Percentiles rank a stretch among this genome's conserved stretches.
Evolutionary conservation across 2,888 invertebrate genomes (phyloP).

Genomic region (Imbricaverruca yamaguchii): DNA sequence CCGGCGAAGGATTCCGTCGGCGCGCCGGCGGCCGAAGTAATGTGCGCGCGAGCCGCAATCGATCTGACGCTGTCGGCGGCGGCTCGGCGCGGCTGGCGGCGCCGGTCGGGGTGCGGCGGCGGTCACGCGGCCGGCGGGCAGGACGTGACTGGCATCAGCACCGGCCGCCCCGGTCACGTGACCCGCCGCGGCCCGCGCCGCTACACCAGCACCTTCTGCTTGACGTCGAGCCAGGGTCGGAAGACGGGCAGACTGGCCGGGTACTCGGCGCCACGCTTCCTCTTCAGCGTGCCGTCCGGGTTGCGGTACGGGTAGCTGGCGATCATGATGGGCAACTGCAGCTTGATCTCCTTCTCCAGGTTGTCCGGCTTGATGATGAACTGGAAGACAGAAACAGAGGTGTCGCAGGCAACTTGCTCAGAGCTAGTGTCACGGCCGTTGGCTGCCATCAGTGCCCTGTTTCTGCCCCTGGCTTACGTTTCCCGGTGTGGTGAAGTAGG

Average conservation of each 20-base stretch:
- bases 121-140: not conserved
- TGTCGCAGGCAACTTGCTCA: too few relatives aligned
- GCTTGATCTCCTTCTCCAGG: constrained; percentile 80
- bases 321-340: constrained; percentile 82
- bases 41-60: not conserved
- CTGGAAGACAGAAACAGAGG: constrained; percentile 45
- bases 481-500: too few relatives aligned
- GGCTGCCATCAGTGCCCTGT: too few relatives aligned
- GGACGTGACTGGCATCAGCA: not conserved
- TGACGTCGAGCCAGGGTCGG: constrained; percentile 50
- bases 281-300: constrained; percentile 49
- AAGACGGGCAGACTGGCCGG: constrained; percentile 85
- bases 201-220: constrained; percentile 11
- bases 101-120: not conserved
- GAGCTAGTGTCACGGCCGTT: too few relatives aligned
- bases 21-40: not conserved
- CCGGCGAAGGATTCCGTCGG: too few relatives aligned
- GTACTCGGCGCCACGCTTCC: constrained; percentile 76
- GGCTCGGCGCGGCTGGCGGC: not conserved
- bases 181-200: not conserved
- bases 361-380: constrained; percentile 87
- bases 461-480: too few relatives aligned
- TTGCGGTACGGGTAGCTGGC: constrained; percentile 78
- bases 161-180: not conserved
- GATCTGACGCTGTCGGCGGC: not conserved